Evolutionary conservation across 2,797 vertebrate genomes (phyloP).

Genomic region (Pithecia hirsuta): DNA sequence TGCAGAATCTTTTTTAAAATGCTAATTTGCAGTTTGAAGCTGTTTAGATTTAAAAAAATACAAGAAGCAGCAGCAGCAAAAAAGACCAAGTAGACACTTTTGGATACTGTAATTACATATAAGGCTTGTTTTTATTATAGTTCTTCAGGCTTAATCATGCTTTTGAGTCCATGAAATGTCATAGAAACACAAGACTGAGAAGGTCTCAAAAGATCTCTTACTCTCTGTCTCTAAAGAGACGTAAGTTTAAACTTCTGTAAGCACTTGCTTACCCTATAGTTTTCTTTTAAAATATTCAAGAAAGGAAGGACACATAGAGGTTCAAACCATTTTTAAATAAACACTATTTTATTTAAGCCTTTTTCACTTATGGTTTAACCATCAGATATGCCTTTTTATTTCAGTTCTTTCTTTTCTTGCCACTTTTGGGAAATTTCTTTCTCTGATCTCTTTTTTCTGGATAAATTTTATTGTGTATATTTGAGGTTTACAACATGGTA

Average conservation of each 20-base stretch:
- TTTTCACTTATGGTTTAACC: neutral
- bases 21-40: constrained; percentile 64
- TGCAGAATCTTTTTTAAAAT: constrained; percentile 52
- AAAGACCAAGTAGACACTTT: constrained; percentile 58
- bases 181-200: constrained; percentile 50
- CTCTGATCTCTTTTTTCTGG: neutral
- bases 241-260: constrained; percentile 33
- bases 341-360: neutral
- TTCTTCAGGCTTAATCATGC: constrained; percentile 44
- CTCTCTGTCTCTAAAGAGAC: constrained; percentile 18
- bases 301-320: neutral
- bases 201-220: constrained; percentile 49
- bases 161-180: constrained; percentile 56
- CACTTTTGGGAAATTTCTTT: neutral
- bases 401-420: neutral
- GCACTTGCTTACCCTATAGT: constrained; percentile 37
- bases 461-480: neutral
- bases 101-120: constrained; percentile 67
- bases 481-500: neutral
- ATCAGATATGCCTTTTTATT: neutral
- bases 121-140: constrained; percentile 58
- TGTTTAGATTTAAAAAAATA: constrained; percentile 59
- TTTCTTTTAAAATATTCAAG: constrained; percentile 59
- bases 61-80: constrained; percentile 63
- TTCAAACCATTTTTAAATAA: neutral